These are phyloP conservation scores for Mirza zaza DNA, from an alignment of 2,113 vertebrate species.

Conservation along the genomic window DNA sequence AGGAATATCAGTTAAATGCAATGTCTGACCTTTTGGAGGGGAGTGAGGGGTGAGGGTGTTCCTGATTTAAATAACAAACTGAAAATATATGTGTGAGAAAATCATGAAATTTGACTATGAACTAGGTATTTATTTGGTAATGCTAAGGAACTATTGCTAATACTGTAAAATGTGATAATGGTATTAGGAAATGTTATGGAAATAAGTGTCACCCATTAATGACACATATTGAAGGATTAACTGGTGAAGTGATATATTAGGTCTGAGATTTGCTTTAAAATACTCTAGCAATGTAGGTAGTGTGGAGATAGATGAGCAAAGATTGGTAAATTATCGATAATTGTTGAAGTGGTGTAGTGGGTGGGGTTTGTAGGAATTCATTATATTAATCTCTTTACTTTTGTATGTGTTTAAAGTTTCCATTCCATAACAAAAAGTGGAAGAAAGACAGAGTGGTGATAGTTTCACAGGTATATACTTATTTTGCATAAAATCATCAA, in stretches of 20 bases:
- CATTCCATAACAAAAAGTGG: neutral
- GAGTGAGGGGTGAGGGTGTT: neutral
- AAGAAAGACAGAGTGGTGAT: neutral
- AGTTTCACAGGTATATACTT: neutral
- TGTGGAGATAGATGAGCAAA: neutral
- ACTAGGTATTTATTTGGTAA: neutral
- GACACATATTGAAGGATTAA: neutral
- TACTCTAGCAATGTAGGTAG: neutral
- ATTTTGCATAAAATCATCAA: neutral
- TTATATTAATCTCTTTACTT: neutral
- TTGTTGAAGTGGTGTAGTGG: neutral
- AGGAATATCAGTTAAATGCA: neutral
- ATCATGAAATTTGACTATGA: neutral
- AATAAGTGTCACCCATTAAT: neutral
- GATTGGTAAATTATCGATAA: neutral
- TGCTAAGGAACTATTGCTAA: neutral
- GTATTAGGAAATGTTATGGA: neutral
- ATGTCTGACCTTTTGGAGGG: neutral
- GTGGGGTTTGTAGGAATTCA: neutral
- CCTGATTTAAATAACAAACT: neutral
- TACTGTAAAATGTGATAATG: neutral
- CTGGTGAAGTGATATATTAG: neutral
- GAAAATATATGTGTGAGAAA: neutral
- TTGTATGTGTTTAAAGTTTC: conserved; percentile 2
- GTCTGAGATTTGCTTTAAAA: neutral